Percentiles rank a stretch among this genome's conserved stretches.
Evolutionary conservation across 1,140 invertebrate genomes (phyloP).

Genomic region (Drosophila grimshawi): DNA sequence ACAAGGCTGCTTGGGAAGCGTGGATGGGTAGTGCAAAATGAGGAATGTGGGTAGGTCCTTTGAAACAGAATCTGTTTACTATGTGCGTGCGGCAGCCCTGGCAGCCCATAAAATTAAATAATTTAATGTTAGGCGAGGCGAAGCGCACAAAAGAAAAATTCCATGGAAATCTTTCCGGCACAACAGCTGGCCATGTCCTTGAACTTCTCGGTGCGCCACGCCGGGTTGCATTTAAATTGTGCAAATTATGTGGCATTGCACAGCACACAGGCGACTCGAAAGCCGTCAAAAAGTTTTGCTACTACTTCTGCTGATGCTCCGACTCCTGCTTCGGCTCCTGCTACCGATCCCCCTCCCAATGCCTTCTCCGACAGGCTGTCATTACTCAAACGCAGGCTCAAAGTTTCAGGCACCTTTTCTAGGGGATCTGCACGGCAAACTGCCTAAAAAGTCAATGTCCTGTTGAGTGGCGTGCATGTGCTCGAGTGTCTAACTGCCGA

Average conservation of each 20-base stretch:
- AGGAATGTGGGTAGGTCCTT: slow-evolving; percentile 16
- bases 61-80: slow-evolving; percentile 28
- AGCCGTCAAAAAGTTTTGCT: slow-evolving; percentile 54
- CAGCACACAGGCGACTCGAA: slow-evolving; percentile 19
- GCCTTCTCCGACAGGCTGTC: slow-evolving; percentile 12
- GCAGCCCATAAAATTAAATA: slow-evolving; percentile 58
- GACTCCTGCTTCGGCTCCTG: no score
- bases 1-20: background rate
- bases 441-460: slow-evolving; percentile 64
- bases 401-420: slow-evolving; percentile 41
- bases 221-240: slow-evolving; percentile 63
- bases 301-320: background rate
- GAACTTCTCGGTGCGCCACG: slow-evolving; percentile 43
- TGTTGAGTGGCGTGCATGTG: slow-evolving; percentile 58
- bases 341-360: background rate
- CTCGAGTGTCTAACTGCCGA: slow-evolving; percentile 57
- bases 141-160: slow-evolving; percentile 35
- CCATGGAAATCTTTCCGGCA: slow-evolving; percentile 18
- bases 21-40: background rate
- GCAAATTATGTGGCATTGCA: slow-evolving; percentile 64
- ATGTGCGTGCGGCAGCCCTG: slow-evolving; percentile 32
- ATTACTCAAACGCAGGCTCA: slow-evolving; percentile 61
- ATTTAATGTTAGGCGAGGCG: slow-evolving; percentile 54
- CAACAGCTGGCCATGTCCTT: slow-evolving; percentile 54
- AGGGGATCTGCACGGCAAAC: slow-evolving; percentile 33